phyloP scores from a whole-genome alignment of 2,797 vertebrate species.

The Dryobates pubescens region DNA sequence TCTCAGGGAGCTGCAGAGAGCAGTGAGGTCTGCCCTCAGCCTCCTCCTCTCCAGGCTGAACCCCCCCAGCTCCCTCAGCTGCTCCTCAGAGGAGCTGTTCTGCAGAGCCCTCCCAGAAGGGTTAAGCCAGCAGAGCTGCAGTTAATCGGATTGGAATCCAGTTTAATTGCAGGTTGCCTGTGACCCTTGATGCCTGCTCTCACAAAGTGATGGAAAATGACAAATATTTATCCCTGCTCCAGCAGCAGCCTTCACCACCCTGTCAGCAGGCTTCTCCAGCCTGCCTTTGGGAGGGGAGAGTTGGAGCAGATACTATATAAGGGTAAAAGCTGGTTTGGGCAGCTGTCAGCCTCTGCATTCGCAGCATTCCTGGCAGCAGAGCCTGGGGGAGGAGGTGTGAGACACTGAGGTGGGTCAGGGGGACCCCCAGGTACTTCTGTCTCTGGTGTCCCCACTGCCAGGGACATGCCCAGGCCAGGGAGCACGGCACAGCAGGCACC shows the following conservation, averaged over 20 bases:
- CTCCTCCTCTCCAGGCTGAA: not conserved
- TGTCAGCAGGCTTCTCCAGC: constrained; percentile 37
- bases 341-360: constrained; percentile 18
- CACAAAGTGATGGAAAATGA: constrained; percentile 41
- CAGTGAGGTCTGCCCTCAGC: not conserved
- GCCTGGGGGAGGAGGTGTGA: not conserved
- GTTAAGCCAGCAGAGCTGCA: not conserved
- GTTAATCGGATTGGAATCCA: constrained; percentile 16
- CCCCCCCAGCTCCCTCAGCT: not conserved
- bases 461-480: accelerated
- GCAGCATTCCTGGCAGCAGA: constrained; percentile 31
- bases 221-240: constrained; percentile 43
- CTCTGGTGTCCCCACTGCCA: not conserved
- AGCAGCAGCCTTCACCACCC: not conserved
- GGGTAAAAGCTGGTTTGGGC: constrained; percentile 49
- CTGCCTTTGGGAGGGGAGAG: not conserved
- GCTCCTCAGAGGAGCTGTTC: not conserved
- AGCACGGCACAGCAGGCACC: accelerated
- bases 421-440: not conserved
- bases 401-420: not conserved
- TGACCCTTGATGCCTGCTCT: not conserved
- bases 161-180: constrained; percentile 16
- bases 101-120: not conserved
- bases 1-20: not conserved
- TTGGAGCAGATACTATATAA: constrained; percentile 21